phyloP scores from a whole-genome alignment of 1,140 invertebrate species.

The Plectrocnemia conspersa region DNA sequence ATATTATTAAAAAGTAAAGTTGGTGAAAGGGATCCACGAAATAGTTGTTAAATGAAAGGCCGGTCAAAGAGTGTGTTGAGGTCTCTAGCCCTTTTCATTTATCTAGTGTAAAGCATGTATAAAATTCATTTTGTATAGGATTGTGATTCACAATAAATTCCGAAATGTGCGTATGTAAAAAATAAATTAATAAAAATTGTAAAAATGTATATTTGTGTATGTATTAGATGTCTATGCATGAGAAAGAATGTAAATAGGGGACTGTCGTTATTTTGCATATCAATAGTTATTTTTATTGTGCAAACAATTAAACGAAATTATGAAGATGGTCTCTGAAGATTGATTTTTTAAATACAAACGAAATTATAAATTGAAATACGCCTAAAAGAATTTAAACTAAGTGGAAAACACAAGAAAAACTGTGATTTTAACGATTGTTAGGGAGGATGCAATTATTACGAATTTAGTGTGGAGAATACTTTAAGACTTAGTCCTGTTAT shows the following conservation, averaged over 20 bases:
- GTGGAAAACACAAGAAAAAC: constrained; percentile 28
- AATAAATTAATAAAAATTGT: too few relatives aligned
- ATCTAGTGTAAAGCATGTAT: too few relatives aligned
- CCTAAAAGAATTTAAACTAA: not conserved
- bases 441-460: constrained; percentile 33
- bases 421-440: constrained; percentile 34
- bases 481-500: constrained; percentile 22
- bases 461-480: constrained; percentile 25
- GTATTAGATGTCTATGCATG: too few relatives aligned
- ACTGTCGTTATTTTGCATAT: not conserved
- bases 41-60: too few relatives aligned
- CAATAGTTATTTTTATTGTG: constrained; percentile 1
- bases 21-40: constrained; percentile 14
- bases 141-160: too few relatives aligned
- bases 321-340: not conserved
- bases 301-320: not conserved
- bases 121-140: too few relatives aligned
- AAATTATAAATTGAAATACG: not conserved
- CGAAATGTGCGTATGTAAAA: too few relatives aligned
- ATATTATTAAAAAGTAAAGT: not conserved
- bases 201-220: too few relatives aligned
- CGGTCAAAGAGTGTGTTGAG: too few relatives aligned
- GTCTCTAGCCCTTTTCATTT: too few relatives aligned
- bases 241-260: too few relatives aligned
- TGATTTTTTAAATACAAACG: not conserved